Base-by-base conservation (phyloP, 2,888 invertebrate species). In the Archips xylosteana region DNA sequence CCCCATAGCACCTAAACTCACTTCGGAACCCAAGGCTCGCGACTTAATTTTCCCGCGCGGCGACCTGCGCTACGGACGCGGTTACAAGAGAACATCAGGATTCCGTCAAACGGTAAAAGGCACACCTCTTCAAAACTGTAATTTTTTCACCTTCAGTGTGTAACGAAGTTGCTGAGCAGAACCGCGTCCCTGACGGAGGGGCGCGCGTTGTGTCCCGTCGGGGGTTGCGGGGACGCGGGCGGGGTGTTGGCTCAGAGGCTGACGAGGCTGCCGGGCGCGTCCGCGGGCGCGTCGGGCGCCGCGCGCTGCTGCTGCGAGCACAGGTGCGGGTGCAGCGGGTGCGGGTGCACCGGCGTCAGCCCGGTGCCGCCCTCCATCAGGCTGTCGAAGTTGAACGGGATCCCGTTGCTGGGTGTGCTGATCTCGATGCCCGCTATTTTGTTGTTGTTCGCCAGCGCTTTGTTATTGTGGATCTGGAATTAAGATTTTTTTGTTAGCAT, bases 321-420 rank as follows among this genome's bases (percentile, higher is more conserved):
- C 1, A 97, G 97, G 71, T 97, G 96, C 42, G 96, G 15, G 95
- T 96, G 65, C 95, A 45, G 95, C 42, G 92, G 92, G 84, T 92
- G 92, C 45, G 92, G 91, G 83, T 92, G 92, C 49, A 98, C 97
- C 0, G 98, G 98, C 8, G 98, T 98, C 65, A 99, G 94, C 0
- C 98, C 98, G 2, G 98, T 98, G 82, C 98, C 98, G 67, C 98
- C 98, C 82, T 98, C 98, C 97, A 98, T 98, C 75, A 99, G 95
- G 79, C 97, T 97, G 84, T 99, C 98, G 88, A 98, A 98, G 90
- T 98, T 98, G 92, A 98, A 98, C 81, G 96, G 96, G 79, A 98
- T 96, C 67, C 98, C 98, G 82, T 96, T 97, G 76, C 98, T 97
- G 0, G 98, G 98, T 12, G 98, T 98, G 77, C 97, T 97, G 82